Evolutionary conservation across 2,797 vertebrate species (phyloP).

Genomic region (Periparus ater): DNA sequence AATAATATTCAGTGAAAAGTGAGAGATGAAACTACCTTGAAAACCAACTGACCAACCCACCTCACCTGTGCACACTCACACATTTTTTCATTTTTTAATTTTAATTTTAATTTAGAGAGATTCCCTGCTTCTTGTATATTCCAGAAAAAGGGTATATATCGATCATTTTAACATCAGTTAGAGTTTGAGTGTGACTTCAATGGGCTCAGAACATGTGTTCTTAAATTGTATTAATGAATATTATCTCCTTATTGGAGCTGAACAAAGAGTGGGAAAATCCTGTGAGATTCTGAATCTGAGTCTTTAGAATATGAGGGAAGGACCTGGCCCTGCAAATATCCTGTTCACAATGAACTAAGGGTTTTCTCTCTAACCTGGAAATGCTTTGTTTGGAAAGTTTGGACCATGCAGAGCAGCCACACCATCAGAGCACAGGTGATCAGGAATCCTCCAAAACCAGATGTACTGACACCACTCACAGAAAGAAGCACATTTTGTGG

Average conservation of each 20-base stretch:
- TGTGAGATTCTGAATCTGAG: neutral
- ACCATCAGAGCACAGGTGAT: too few species aligned
- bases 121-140: too few species aligned
- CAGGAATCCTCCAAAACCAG: neutral
- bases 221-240: neutral
- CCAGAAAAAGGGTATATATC: neutral
- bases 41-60: neutral
- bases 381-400: neutral
- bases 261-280: neutral
- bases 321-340: neutral
- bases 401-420: neutral
- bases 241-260: neutral
- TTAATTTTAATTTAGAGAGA: neutral
- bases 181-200: neutral
- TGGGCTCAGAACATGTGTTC: neutral
- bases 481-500: neutral
- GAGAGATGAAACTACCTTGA: neutral
- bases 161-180: neutral
- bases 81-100: neutral
- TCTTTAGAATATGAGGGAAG: neutral
- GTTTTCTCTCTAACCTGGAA: neutral
- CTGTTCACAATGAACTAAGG: neutral
- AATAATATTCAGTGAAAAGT: neutral
- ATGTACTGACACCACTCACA: neutral
- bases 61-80: neutral